Evolutionary conservation across 1,140 invertebrate genomes (phyloP).

Genomic region (Meloidogyne hapla): DNA sequence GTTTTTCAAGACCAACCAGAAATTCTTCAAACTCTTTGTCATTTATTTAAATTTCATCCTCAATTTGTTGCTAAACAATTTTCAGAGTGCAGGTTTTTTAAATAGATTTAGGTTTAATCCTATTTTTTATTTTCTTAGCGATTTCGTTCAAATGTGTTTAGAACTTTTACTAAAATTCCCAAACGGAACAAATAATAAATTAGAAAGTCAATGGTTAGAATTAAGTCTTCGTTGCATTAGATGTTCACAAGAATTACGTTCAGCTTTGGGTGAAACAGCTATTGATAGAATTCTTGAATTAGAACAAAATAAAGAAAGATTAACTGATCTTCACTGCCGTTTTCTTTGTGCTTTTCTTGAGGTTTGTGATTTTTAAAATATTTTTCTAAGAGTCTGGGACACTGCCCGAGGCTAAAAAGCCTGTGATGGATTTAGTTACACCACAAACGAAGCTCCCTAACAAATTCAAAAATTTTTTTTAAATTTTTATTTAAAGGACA

Average conservation of each 20-base stretch:
- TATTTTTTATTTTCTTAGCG: neutral
- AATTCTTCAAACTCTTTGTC: neutral
- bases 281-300: neutral
- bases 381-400: no score
- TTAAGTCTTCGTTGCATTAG: neutral
- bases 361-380: neutral
- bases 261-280: neutral
- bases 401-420: no score
- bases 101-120: no score
- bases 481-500: neutral
- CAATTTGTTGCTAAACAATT: neutral
- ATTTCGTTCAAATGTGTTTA: neutral
- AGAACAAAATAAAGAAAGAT: neutral
- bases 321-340: slow-evolving; percentile 4
- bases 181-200: neutral
- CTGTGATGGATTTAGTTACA: no score
- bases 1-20: neutral
- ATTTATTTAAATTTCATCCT: slow-evolving; percentile 6
- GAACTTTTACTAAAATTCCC: neutral
- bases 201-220: neutral
- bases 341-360: slow-evolving; percentile 3
- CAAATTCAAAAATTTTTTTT: neutral
- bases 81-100: neutral
- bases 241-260: neutral
- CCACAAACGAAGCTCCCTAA: no score